Percentiles rank a stretch among this genome's conserved stretches.
Evolutionary conservation across 1,140 invertebrate species (phyloP).

Genomic region (Musca vetustissima): DNA sequence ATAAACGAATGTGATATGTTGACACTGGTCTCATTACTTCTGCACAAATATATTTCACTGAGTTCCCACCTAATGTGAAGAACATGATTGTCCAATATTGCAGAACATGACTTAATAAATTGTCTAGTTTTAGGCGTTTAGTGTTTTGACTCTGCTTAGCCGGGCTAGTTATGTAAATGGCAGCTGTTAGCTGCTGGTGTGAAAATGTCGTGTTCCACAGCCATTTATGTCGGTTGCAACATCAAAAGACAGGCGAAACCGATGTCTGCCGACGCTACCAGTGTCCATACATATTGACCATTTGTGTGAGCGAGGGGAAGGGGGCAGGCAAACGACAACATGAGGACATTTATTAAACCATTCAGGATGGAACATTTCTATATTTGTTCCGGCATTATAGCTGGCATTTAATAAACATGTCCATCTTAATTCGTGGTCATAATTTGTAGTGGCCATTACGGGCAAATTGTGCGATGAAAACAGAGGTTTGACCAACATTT

Average conservation of each 20-base stretch:
- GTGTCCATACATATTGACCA: no score
- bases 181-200: neutral
- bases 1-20: no score
- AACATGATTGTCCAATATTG: neutral
- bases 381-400: constrained; percentile 8
- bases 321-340: constrained; percentile 1
- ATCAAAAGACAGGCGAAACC: neutral
- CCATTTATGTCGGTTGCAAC: neutral
- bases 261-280: no score
- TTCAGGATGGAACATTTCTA: neutral
- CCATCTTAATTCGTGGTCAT: constrained; percentile 23
- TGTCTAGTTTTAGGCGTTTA: constrained; percentile 14
- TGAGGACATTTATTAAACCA: constrained; percentile 14
- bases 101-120: constrained; percentile 28
- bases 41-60: no score
- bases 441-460: constrained; percentile 19
- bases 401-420: constrained; percentile 24
- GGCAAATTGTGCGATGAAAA: constrained; percentile 9
- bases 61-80: neutral
- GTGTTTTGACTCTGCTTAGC: constrained; percentile 1
- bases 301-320: no score
- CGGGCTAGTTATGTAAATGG: no score
- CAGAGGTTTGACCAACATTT: constrained; percentile 11
- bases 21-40: no score
- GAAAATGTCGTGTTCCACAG: constrained; percentile 10